Evolutionary conservation across 2,113 vertebrate species (phyloP).

Genomic region (Galbula dea): DNA sequence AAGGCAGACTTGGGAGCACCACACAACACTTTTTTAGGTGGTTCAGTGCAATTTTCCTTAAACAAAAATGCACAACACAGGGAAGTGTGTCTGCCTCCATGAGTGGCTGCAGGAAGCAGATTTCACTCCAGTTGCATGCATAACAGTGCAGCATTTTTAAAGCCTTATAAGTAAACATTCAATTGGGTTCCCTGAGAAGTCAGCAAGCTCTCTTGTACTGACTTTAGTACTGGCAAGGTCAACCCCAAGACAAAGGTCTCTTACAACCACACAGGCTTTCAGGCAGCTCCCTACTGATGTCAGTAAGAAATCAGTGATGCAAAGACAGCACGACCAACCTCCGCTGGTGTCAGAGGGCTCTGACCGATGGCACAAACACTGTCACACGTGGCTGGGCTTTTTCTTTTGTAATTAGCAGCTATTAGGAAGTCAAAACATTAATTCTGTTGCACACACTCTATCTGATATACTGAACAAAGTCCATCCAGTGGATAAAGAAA

Average conservation of each 20-base stretch:
- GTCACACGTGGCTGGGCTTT: not conserved
- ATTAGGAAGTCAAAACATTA: not conserved
- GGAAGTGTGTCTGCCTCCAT: rapidly evolving
- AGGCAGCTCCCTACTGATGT: not conserved
- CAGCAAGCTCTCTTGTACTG: not conserved
- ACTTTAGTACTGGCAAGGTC: not conserved
- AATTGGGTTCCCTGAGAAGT: not conserved
- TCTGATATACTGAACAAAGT: not conserved
- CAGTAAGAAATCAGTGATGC: not conserved
- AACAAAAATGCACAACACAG: rapidly evolving
- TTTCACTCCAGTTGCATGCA: not conserved
- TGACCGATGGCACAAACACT: rapidly evolving
- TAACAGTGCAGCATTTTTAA: not conserved
- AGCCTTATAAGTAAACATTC: not conserved
- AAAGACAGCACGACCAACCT: not conserved
- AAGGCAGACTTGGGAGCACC: not conserved
- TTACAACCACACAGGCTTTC: rapidly evolving
- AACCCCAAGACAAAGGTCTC: not conserved
- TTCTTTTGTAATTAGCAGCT: not conserved
- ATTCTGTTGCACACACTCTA: not conserved
- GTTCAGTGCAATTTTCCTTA: rapidly evolving
- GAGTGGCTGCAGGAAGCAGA: not conserved
- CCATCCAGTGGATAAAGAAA: conserved; percentile 2
- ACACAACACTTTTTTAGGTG: rapidly evolving
- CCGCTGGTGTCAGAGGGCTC: not conserved